phyloP scores from a whole-genome alignment of 2,888 invertebrate species.

The Flexamia atlantica region DNA sequence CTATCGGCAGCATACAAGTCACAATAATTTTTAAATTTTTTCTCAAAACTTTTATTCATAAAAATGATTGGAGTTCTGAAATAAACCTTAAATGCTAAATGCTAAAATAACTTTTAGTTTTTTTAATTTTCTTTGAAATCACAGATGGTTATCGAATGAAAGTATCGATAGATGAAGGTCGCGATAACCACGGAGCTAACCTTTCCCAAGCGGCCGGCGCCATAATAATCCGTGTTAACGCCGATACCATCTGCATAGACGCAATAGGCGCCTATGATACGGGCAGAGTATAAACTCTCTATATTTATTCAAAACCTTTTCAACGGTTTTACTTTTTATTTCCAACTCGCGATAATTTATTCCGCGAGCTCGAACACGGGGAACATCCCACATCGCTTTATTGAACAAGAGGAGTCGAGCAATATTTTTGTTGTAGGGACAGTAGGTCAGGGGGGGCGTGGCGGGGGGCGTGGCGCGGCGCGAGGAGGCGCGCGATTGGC shows the following conservation, averaged over 20 bases:
- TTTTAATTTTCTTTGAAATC: no score
- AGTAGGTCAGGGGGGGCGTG: conserved; percentile 60
- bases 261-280: conserved; percentile 26
- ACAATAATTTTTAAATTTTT: no score
- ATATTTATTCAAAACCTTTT: conserved; percentile 59
- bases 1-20: no score
- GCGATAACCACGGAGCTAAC: conserved; percentile 10
- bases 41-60: no score
- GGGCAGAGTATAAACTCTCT: conserved; percentile 23
- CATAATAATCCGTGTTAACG: conserved; percentile 11
- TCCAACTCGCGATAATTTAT: conserved; percentile 60
- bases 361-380: conserved; percentile 59
- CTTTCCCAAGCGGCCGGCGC: neutral
- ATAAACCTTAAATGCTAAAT: no score
- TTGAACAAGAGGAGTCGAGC: conserved; percentile 62
- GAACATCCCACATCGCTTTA: conserved; percentile 65
- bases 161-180: neutral
- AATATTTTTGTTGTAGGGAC: conserved; percentile 61
- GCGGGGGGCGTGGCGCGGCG: conserved; percentile 43
- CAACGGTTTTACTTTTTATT: conserved; percentile 61
- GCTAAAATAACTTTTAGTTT: no score
- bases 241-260: conserved; percentile 22
- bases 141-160: no score
- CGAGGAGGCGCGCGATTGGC: conserved; percentile 28
- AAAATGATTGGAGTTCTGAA: no score